Conservation (phyloP, 2,888 invertebrate genomes). For the Pachymerium ferrugineum region DNA sequence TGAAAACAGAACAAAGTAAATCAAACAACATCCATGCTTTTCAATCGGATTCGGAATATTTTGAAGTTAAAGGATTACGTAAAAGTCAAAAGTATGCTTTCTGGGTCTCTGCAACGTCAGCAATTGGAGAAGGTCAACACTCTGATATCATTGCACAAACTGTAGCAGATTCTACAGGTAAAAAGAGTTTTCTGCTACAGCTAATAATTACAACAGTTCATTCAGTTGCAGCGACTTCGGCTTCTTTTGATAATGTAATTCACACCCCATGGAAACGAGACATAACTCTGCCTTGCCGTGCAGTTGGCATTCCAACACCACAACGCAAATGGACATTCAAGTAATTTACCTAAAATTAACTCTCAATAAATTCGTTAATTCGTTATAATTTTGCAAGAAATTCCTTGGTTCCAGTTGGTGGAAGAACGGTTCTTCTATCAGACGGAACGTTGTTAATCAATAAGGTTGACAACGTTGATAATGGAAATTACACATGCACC, state of each 20-base stretch:
- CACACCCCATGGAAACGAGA: slow-evolving; percentile 33
- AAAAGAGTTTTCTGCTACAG: not conserved
- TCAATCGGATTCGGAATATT: too few relatives aligned
- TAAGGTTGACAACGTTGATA: slow-evolving; percentile 44
- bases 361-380: not conserved
- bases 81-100: slow-evolving; percentile 29
- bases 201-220: not conserved
- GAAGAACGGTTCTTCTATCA: not conserved
- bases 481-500: slow-evolving; percentile 47
- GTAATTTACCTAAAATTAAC: not conserved
- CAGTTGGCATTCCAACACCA: slow-evolving; percentile 33
- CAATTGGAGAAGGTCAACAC: not conserved
- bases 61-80: not conserved
- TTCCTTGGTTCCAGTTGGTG: not conserved
- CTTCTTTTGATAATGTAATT: slow-evolving; percentile 33
- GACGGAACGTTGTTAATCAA: slow-evolving; percentile 41
- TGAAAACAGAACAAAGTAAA: too few relatives aligned
- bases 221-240: slow-evolving; percentile 34
- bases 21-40: too few relatives aligned
- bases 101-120: slow-evolving; percentile 24
- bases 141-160: slow-evolving; percentile 17
- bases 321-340: slow-evolving; percentile 29
- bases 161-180: slow-evolving; percentile 21
- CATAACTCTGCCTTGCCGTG: slow-evolving; percentile 29
- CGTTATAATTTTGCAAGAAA: not conserved